Percentiles rank a stretch among this genome's conserved stretches.
phyloP scores from a whole-genome alignment of 2,113 vertebrate genomes.

The Corythornis vintsioides region DNA sequence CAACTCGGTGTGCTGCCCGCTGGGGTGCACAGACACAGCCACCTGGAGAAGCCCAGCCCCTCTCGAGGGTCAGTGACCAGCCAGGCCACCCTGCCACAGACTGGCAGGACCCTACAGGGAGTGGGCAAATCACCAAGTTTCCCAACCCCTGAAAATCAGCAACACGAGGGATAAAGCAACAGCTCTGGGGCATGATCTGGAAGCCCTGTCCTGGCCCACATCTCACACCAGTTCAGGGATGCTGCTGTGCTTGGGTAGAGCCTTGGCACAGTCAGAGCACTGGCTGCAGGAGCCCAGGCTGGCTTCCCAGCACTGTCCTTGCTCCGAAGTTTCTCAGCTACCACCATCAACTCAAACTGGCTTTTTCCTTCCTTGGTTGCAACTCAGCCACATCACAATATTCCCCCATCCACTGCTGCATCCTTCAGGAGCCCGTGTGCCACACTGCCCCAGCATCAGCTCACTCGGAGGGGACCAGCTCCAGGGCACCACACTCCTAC shows the following conservation, averaged over 20 bases:
- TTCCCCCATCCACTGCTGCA: rapidly evolving
- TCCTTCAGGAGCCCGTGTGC: background rate
- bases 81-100: background rate
- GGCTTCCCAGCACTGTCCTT: background rate
- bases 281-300: background rate
- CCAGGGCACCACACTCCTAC: background rate
- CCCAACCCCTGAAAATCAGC: background rate
- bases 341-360: background rate
- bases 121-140: background rate
- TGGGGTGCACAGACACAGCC: rapidly evolving
- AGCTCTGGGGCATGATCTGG: background rate
- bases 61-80: background rate
- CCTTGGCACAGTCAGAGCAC: background rate
- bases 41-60: rapidly evolving
- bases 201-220: rapidly evolving
- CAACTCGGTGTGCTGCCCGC: rapidly evolving
- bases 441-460: background rate
- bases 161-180: background rate
- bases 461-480: background rate
- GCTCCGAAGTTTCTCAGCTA: background rate
- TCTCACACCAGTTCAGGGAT: rapidly evolving
- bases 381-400: background rate
- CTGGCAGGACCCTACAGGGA: background rate
- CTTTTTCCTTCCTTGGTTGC: background rate
- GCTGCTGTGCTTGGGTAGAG: background rate